These are phyloP conservation scores for Trogon surrucura DNA, from an alignment of 2,113 vertebrate genomes.

Conservation along the genomic window DNA sequence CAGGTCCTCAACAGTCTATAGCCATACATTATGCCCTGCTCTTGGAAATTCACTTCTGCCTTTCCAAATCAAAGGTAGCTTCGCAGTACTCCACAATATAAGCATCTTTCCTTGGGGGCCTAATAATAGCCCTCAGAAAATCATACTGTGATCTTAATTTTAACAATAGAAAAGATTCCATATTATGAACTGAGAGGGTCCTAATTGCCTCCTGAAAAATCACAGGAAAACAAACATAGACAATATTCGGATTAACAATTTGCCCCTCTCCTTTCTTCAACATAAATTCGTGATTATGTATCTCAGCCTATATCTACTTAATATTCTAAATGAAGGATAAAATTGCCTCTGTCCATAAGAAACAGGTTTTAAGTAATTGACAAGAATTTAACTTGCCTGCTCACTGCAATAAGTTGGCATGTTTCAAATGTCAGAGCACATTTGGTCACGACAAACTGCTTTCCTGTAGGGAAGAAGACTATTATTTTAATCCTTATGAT, in stretches of 20 bases:
- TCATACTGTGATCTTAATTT: not conserved
- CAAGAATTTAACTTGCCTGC: constrained; percentile 10
- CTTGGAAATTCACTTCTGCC: not conserved
- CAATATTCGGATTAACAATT: not conserved
- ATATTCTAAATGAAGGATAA: not conserved
- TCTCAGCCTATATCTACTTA: not conserved
- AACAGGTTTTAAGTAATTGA: not conserved
- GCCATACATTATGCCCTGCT: not conserved
- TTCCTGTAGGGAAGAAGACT: constrained; percentile 32
- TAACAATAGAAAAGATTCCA: not conserved
- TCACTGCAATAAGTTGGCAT: constrained; percentile 2
- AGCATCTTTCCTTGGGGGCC: not conserved
- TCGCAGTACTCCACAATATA: not conserved
- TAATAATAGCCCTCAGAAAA: not conserved
- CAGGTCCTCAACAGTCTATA: not conserved
- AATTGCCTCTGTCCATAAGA: not conserved
- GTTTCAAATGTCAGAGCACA: constrained; percentile 48
- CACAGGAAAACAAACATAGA: not conserved
- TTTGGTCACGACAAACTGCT: constrained; percentile 5
- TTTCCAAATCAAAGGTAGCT: not conserved
- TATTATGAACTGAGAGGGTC: not conserved
- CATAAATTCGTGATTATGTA: not conserved
- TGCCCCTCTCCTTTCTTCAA: not conserved
- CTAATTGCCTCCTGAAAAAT: not conserved
- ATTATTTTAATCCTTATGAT: constrained; percentile 49